Evolutionary conservation across 2,888 invertebrate genomes (phyloP).

Genomic region (Sesia bembeciformis): DNA sequence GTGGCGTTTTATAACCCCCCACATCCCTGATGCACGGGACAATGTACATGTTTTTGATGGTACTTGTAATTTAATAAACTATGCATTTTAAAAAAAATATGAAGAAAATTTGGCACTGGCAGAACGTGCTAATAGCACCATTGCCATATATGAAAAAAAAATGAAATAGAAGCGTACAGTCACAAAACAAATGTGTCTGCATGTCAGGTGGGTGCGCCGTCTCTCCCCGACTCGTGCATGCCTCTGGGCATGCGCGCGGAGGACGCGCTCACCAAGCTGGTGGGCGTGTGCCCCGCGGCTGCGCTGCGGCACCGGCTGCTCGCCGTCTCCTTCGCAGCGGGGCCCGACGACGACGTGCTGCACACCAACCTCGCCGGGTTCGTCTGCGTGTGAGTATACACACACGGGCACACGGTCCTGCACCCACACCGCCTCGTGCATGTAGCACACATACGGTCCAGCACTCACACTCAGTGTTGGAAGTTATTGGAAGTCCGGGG

Average conservation of each 20-base stretch:
- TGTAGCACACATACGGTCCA: too few species aligned
- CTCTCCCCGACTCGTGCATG: slow-evolving; percentile 95
- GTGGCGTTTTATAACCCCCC: too few species aligned
- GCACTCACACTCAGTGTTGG: too few species aligned
- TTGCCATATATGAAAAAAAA: too few species aligned
- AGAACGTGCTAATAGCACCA: neutral
- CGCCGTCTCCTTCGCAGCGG: slow-evolving; percentile 90
- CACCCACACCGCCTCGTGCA: neutral
- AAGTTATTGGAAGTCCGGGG: too few species aligned
- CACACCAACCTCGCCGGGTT: slow-evolving; percentile 92
- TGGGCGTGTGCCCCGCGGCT: slow-evolving; percentile 83
- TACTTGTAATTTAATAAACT: neutral
- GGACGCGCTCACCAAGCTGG: slow-evolving; percentile 93
- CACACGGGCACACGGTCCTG: neutral
- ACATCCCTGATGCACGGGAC: too few species aligned
- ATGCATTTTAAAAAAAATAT: neutral
- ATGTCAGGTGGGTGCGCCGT: slow-evolving; percentile 87
- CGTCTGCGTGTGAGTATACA: slow-evolving; percentile 86
- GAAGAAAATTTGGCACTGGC: neutral
- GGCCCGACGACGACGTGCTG: slow-evolving; percentile 88
- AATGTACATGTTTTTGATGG: neutral
- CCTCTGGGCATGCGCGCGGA: slow-evolving; percentile 95
- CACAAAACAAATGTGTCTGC: neutral
- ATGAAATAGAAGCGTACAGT: too few species aligned
- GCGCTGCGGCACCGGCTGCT: slow-evolving; percentile 90